These are phyloP conservation scores for Julus scandinavius DNA, from an alignment of 2,888 invertebrate species.

Conservation along the genomic window DNA sequence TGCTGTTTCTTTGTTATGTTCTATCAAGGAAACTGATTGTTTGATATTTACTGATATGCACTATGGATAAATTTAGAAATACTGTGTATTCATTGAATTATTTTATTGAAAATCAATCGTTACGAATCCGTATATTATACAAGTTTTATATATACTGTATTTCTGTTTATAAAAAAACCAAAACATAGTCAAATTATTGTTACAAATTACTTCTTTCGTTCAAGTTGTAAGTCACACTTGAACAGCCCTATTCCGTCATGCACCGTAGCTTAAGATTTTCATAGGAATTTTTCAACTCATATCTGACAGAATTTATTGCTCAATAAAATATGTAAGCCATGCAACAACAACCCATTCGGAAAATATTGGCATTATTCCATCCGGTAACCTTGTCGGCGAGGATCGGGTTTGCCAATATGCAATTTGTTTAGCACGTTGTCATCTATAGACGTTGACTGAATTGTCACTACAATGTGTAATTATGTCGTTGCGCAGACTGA, in stretches of 20 bases:
- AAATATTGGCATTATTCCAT: neutral
- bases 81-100: no score
- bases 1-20: no score
- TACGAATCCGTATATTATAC: no score
- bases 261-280: neutral
- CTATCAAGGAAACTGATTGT: no score
- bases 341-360: neutral
- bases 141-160: no score
- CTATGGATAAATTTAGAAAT: no score
- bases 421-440: neutral
- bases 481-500: constrained; percentile 10
- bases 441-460: neutral
- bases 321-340: neutral
- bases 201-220: no score
- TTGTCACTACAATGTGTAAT: neutral
- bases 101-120: no score
- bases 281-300: neutral
- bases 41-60: no score
- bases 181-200: no score
- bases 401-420: neutral
- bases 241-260: neutral
- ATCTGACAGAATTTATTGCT: neutral
- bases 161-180: no score
- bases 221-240: neutral
- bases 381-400: neutral